phyloP scores from a whole-genome alignment of 2,797 vertebrate genomes.

The Rhinoraja longicauda region DNA sequence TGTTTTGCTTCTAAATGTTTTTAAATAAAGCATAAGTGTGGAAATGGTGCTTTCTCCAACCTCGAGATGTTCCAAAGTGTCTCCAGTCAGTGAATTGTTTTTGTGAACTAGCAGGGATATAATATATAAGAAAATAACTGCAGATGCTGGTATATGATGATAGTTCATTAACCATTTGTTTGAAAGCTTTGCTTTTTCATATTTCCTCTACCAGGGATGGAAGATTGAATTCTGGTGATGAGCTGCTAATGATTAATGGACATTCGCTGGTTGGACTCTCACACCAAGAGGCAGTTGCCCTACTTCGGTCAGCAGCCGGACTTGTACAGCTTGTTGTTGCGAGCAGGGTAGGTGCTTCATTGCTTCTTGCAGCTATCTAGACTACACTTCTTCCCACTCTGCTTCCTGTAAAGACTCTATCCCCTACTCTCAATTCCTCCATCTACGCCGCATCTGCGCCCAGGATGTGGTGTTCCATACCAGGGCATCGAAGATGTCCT shows the following conservation, averaged over 20 bases:
- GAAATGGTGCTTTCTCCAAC: neutral
- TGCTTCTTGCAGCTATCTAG: no score
- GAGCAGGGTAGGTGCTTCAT: slow-evolving; percentile 68
- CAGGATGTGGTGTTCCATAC: no score
- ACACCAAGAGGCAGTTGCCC: slow-evolving; percentile 81
- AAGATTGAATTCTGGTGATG: slow-evolving; percentile 78
- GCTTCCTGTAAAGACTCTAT: no score
- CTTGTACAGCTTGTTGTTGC: slow-evolving; percentile 86
- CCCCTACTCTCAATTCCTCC: no score
- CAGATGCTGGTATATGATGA: no score
- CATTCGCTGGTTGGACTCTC: slow-evolving; percentile 87
- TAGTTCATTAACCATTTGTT: neutral
- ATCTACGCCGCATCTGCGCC: no score
- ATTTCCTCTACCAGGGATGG: slow-evolving; percentile 72
- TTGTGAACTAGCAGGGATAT: neutral
- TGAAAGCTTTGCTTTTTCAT: slow-evolving; percentile 40
- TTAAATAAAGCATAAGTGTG: neutral
- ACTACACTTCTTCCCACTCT: no score
- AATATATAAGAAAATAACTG: no score
- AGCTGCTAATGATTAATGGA: slow-evolving; percentile 90
- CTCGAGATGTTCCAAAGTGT: neutral
- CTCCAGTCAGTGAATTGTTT: neutral
- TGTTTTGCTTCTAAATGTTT: neutral
- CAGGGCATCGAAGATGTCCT: no score
- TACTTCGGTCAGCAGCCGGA: slow-evolving; percentile 77